phyloP scores from a whole-genome alignment of 2,797 vertebrate genomes.

The Sylvia borin region DNA sequence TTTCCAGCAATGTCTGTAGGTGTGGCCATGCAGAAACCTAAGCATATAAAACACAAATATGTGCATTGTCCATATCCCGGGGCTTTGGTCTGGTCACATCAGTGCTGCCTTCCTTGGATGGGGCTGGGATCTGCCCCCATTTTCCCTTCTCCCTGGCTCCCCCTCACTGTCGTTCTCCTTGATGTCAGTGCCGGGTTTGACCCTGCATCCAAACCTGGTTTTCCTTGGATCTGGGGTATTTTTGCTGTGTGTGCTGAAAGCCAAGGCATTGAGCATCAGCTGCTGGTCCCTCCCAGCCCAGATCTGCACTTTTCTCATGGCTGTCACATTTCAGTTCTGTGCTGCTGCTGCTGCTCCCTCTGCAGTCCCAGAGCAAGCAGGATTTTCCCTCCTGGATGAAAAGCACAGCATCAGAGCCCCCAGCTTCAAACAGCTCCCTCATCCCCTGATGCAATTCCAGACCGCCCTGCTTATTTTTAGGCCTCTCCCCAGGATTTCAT shows the following conservation, averaged over 20 bases:
- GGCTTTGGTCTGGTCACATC: neutral
- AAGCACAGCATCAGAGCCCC: neutral
- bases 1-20: neutral
- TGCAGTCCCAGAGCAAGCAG: neutral
- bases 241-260: neutral
- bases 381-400: neutral
- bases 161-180: rapidly evolving
- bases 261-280: neutral
- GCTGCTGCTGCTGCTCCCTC: neutral
- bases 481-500: neutral
- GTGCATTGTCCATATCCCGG: neutral
- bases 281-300: neutral
- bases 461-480: neutral
- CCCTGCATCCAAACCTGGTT: neutral
- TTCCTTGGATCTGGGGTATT: neutral
- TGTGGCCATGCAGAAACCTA: neutral
- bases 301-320: neutral
- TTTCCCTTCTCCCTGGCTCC: neutral
- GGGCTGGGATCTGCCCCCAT: neutral
- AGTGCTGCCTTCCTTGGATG: neutral
- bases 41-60: neutral
- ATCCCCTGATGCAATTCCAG: neutral
- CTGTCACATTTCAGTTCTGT: neutral
- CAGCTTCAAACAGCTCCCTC: neutral
- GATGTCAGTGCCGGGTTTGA: neutral